A percentile compares a stretch with the other conserved stretches of the same genome.
These are phyloP conservation scores for Lampris megalopsis DNA, from an alignment of 2,113 vertebrate species.

Conservation along the genomic window DNA sequence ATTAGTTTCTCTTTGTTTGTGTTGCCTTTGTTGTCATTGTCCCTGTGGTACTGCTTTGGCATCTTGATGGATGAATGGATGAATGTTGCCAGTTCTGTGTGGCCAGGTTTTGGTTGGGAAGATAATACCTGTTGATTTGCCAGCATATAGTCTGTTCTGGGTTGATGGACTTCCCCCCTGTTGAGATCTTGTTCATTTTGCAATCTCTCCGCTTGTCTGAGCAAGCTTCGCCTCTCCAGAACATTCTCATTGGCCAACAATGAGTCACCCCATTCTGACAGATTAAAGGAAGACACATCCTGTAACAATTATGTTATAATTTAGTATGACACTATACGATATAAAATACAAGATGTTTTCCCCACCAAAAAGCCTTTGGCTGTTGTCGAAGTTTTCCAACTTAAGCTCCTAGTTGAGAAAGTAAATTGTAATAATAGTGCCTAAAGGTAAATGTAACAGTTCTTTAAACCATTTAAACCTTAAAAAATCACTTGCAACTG, in stretches of 20 bases:
- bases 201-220: slow-evolving; percentile 32
- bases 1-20: neutral
- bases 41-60: slow-evolving; percentile 7
- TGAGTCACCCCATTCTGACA: slow-evolving; percentile 88
- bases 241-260: slow-evolving; percentile 82
- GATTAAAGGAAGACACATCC: slow-evolving; percentile 85
- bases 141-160: neutral
- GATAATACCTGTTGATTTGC: slow-evolving; percentile 8
- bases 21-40: neutral
- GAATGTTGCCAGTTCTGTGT: slow-evolving; percentile 4
- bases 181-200: slow-evolving; percentile 16
- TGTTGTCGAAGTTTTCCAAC: too few species aligned
- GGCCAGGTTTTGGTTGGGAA: neutral
- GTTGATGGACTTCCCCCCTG: neutral
- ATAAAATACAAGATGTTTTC: too few species aligned
- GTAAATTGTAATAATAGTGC: too few species aligned
- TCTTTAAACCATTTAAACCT: too few species aligned
- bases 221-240: slow-evolving; percentile 72
- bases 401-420: too few species aligned
- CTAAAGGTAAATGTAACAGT: too few species aligned
- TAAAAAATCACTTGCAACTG: too few species aligned
- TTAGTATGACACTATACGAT: too few species aligned
- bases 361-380: too few species aligned
- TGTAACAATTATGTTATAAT: too few species aligned
- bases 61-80: neutral